Conservation (phyloP, 2,113 vertebrate genomes). For the Calidris pygmaea region DNA sequence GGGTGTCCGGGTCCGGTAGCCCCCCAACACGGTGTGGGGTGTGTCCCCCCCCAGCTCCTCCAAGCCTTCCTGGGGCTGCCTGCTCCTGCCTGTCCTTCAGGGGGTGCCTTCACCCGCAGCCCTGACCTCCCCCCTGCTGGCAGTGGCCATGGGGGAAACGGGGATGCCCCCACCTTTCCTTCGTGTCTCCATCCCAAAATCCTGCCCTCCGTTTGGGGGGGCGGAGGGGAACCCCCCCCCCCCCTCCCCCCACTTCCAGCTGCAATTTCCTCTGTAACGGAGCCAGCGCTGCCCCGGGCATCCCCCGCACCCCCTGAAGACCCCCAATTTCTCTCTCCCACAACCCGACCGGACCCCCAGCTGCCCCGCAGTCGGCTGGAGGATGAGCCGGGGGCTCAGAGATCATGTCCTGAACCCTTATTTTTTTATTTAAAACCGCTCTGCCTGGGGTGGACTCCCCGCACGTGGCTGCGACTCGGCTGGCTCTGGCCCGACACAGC, state of each 20-base stretch:
- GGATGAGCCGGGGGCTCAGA: not conserved
- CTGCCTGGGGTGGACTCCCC: not conserved
- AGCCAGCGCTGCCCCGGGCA: not conserved
- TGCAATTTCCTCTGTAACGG: not conserved
- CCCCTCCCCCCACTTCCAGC: not conserved
- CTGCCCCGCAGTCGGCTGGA: fast-evolving
- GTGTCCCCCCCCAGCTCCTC: not conserved
- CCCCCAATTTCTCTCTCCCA: not conserved
- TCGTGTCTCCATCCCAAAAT: not conserved
- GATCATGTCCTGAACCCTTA: not conserved
- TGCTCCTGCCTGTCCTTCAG: not conserved
- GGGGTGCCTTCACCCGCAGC: not conserved
- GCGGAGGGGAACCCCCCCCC: not conserved
- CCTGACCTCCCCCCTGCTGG: not conserved
- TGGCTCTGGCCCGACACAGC: not conserved
- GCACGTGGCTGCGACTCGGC: not conserved
- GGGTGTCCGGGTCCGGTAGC: not conserved
- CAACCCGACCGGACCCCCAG: not conserved
- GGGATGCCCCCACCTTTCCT: not conserved
- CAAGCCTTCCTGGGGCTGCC: not conserved
- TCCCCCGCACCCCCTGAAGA: not conserved
- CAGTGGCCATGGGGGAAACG: fast-evolving
- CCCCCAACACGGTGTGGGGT: fast-evolving
- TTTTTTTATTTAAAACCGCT: not conserved
- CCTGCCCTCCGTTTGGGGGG: not conserved